Evolutionary conservation across 2,113 vertebrate species (phyloP).

Genomic region (Crypturellus undulatus): DNA sequence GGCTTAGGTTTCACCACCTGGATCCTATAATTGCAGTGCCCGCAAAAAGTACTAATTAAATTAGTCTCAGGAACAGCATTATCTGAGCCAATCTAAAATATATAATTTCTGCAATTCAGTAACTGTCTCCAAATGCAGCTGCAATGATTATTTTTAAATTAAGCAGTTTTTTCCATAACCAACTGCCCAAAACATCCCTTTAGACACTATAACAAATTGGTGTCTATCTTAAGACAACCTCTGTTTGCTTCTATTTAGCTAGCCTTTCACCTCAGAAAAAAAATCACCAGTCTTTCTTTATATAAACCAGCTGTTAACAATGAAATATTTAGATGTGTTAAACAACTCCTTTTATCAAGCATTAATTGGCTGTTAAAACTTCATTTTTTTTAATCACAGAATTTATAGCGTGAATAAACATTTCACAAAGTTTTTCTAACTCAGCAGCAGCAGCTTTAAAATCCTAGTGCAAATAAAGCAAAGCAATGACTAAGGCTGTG

Average conservation of each 20-base stretch:
- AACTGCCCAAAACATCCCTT: background rate
- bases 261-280: constrained; percentile 41
- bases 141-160: background rate
- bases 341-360: background rate
- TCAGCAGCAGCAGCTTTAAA: background rate
- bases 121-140: background rate
- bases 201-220: background rate
- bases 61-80: background rate
- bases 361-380: constrained; percentile 28
- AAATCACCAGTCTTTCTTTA: background rate
- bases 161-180: background rate
- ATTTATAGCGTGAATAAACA: background rate
- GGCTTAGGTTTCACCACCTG: background rate
- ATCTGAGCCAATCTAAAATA: background rate
- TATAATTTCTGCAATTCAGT: background rate
- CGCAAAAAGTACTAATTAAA: background rate
- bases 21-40: background rate
- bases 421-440: background rate
- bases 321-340: background rate
- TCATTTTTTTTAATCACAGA: background rate
- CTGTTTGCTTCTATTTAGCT: background rate
- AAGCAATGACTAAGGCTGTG: background rate
- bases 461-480: background rate
- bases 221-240: background rate
- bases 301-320: constrained; percentile 11